Evolutionary conservation across 2,888 invertebrate genomes (phyloP).

Genomic region (Idaea aversata): DNA sequence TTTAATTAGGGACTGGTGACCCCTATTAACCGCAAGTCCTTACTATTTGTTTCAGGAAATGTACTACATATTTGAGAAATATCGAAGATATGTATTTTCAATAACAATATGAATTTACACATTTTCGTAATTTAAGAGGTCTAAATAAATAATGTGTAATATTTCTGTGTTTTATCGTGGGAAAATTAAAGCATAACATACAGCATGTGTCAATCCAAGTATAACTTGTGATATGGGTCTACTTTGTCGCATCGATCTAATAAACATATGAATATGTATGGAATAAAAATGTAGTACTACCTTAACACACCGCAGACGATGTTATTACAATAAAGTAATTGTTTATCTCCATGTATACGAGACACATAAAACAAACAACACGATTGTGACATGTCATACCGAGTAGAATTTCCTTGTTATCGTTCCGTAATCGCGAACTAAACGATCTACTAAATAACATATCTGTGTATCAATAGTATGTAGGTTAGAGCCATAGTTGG

Average conservation of each 20-base stretch:
- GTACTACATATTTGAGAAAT: no score
- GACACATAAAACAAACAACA: slow-evolving; percentile 21
- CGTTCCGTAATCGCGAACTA: slow-evolving; percentile 82
- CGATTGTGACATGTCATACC: slow-evolving; percentile 66
- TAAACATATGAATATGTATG: not conserved
- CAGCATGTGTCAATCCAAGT: not conserved
- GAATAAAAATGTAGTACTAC: not conserved
- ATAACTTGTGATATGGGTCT: not conserved
- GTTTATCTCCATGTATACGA: slow-evolving; percentile 17
- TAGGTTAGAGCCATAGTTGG: slow-evolving; percentile 36
- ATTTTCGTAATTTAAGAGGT: no score
- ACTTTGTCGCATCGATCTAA: not conserved
- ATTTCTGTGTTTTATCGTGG: no score
- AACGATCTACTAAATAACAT: slow-evolving; percentile 70
- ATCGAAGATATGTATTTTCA: no score
- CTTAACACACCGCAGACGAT: not conserved
- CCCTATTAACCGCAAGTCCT: no score
- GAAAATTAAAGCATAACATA: no score
- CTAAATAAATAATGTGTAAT: no score
- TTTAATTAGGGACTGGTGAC: no score
- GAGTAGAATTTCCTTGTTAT: slow-evolving; percentile 85
- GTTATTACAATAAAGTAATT: slow-evolving; percentile 17
- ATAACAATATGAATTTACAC: no score
- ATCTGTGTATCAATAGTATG: slow-evolving; percentile 30
- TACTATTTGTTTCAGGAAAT: no score